Base-by-base conservation (phyloP, 2,797 vertebrate species). In the Chaetodon trifasciatus region DNA sequence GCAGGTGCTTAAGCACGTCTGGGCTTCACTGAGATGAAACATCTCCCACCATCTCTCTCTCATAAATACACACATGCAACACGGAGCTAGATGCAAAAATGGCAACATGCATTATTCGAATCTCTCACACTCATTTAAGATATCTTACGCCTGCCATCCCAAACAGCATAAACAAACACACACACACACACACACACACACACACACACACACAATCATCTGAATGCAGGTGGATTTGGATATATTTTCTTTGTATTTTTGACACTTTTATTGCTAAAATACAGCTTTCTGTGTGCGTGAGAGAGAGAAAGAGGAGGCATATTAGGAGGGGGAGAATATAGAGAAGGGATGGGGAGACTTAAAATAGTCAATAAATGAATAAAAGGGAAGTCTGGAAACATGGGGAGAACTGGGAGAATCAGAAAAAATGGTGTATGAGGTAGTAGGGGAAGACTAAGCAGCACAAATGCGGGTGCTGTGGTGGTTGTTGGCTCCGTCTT, bases 1-100 rank as follows among this genome's bases (percentile, higher is more conserved):
- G 61, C 81, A 88, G 85, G 85, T 91, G 83, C 88, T 93, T 88
- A 74, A 92, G 84, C 92, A 92, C 86, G 91, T 81, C 83, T 81
- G 8, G 37, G 76, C 65, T 87, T 84, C 60, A 78, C 40, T 58
- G 65, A 78, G 69, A 88, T 69, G 74, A 88, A 79, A 68, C 72
- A 32, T 82, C 64, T 74, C 71, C 44, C 24, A 8, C 60, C 42
- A 44, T 70, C 37, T 58, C 68, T 37, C 47, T 44, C 39, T 50
- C 47, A 55, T 28, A 28, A 44, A 42, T 37, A 37, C 49, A n/a
- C 56, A 50, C 15, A 35, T 9, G 57, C 32, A 50, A 44, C 1
- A 1, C 57, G 40, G 2, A 17, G 28, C 28, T 13, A 60, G 42
- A 11, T 67, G 65, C 39, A 70, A 46, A 73, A 64, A 65, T 19